These are phyloP conservation scores for Micoletzkya japonica DNA, from an alignment of 2,888 invertebrate genomes.

Conservation along the genomic window DNA sequence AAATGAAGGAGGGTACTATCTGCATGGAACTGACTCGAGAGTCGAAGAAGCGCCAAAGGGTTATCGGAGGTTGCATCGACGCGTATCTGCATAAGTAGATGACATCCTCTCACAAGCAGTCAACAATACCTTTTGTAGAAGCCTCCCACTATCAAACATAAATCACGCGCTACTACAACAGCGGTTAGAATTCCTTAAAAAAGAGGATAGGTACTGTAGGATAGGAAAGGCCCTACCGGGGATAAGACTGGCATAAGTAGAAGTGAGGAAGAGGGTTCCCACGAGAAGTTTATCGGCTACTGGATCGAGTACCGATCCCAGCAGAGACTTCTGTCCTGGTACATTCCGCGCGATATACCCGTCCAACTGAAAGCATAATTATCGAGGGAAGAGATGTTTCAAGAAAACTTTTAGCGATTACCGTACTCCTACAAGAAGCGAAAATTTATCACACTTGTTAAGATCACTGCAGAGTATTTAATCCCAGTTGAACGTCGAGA, in stretches of 20 bases:
- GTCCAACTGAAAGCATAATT: constrained; percentile 74
- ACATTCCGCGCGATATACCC: constrained; percentile 94
- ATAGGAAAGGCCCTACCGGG: constrained; percentile 70
- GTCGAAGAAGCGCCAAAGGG: constrained; percentile 55
- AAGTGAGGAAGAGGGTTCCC: constrained; percentile 82
- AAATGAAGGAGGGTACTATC: constrained; percentile 85
- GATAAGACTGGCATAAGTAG: constrained; percentile 83
- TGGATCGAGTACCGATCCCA: constrained; percentile 93
- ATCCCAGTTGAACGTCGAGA: not conserved
- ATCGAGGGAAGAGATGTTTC: too few relatives aligned
- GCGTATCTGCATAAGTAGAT: not conserved
- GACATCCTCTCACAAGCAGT: constrained; percentile 37
- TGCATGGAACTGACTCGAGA: constrained; percentile 59
- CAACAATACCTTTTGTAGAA: constrained; percentile 83
- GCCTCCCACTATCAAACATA: constrained; percentile 79
- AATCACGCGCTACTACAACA: constrained; percentile 83
- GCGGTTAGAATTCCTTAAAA: constrained; percentile 71
- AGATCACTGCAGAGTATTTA: not conserved
- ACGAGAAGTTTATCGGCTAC: constrained; percentile 93
- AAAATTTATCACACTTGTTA: not conserved
- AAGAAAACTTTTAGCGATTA: not conserved
- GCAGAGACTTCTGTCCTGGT: constrained; percentile 85
- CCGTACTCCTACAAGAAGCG: not conserved
- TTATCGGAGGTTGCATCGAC: constrained; percentile 42
- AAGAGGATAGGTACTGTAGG: not conserved